A percentile compares a stretch with the other conserved stretches of the same genome.
These are phyloP conservation scores for Drosophila azteca DNA, from an alignment of 1,140 invertebrate genomes.

Conservation along the genomic window DNA sequence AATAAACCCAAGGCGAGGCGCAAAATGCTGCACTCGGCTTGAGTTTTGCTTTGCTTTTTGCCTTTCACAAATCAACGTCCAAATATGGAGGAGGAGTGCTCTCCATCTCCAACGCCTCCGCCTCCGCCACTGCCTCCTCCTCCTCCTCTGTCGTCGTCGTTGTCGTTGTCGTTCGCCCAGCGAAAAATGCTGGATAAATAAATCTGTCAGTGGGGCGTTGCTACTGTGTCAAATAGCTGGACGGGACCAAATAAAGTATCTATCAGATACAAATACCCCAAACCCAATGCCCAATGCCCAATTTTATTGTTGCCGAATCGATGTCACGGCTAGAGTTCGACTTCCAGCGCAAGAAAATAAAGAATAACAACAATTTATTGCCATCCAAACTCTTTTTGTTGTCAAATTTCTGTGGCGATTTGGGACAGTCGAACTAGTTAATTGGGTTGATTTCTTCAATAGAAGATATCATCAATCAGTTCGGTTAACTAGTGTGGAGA, in stretches of 20 bases:
- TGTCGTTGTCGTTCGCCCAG: too few relatives aligned
- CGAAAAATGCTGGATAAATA: slow-evolving; percentile 39
- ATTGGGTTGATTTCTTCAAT: slow-evolving; percentile 55
- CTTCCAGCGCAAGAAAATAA: slow-evolving; percentile 11
- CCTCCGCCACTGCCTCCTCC: neutral
- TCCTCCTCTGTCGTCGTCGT: neutral
- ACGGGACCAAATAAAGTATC: slow-evolving; percentile 49
- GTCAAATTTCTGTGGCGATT: slow-evolving; percentile 39
- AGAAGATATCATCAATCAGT: slow-evolving; percentile 4
- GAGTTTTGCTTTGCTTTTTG: slow-evolving; percentile 14
- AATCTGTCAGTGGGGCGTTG: slow-evolving; percentile 79
- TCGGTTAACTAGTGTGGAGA: neutral
- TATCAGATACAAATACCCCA: slow-evolving; percentile 52
- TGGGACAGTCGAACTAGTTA: slow-evolving; percentile 45
- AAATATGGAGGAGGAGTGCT: slow-evolving; percentile 42
- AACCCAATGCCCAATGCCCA: slow-evolving; percentile 26
- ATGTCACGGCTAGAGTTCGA: slow-evolving; percentile 54
- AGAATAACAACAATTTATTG: slow-evolving; percentile 50
- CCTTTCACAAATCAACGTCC: slow-evolving; percentile 75
- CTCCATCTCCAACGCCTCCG: slow-evolving; percentile 2
- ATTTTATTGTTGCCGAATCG: slow-evolving; percentile 60
- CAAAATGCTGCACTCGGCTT: slow-evolving; percentile 38
- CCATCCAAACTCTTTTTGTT: slow-evolving; percentile 19
- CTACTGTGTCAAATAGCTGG: slow-evolving; percentile 66
- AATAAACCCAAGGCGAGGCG: slow-evolving; percentile 16